Evolutionary conservation across 2,113 vertebrate species (phyloP).

Genomic region (Nyctibius bracteatus): DNA sequence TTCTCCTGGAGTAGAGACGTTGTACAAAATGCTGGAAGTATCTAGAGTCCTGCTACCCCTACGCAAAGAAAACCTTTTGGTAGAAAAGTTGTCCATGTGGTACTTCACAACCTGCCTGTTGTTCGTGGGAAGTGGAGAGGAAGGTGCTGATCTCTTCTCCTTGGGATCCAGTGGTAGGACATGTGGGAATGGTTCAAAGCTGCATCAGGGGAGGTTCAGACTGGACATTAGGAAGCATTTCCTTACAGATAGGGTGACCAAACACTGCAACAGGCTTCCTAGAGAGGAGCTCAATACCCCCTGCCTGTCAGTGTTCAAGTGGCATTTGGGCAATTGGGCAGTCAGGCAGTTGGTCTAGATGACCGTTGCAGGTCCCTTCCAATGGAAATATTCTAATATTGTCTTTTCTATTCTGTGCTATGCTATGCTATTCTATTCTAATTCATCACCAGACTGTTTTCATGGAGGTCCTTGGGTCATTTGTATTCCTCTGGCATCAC

Average conservation of each 20-base stretch:
- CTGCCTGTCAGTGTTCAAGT: too few relatives aligned
- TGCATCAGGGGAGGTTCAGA: neutral
- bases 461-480: neutral
- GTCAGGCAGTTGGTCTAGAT: too few relatives aligned
- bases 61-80: neutral
- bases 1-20: neutral
- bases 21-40: neutral
- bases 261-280: too few relatives aligned
- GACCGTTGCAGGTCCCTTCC: rapidly evolving
- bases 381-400: too few relatives aligned
- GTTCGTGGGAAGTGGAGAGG: neutral
- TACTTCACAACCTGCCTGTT: neutral
- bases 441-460: neutral
- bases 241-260: too few relatives aligned
- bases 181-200: neutral
- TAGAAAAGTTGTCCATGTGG: neutral
- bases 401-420: rapidly evolving
- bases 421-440: too few relatives aligned
- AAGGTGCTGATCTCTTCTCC: neutral
- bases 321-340: neutral
- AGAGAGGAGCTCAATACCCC: rapidly evolving
- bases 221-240: too few relatives aligned
- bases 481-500: neutral
- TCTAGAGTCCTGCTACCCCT: too few relatives aligned
- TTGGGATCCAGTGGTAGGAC: neutral